phyloP scores from a whole-genome alignment of 1,140 invertebrate genomes.

The Pogonomyrmex barbatus region DNA sequence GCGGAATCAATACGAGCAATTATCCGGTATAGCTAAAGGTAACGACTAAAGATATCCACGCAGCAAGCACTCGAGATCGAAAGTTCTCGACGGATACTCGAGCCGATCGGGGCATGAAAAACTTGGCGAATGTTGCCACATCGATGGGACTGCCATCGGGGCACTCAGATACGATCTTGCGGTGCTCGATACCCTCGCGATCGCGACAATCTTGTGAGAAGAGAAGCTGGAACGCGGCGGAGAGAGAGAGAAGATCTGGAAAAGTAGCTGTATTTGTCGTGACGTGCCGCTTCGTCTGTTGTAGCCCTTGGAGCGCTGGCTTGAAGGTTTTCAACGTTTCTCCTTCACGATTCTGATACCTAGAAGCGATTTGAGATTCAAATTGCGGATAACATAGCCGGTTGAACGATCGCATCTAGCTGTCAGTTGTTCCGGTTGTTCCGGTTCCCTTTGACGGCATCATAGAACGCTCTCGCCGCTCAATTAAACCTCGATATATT shows the following conservation, averaged over 20 bases:
- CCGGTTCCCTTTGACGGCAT: conserved; percentile 60
- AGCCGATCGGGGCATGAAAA: background rate
- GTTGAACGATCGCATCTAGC: conserved; percentile 57
- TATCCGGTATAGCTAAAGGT: background rate
- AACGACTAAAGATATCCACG: background rate
- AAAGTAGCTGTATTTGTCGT: conserved; percentile 52
- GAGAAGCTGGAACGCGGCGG: background rate
- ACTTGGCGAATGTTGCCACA: conserved; percentile 13
- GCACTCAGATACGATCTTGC: conserved; percentile 23
- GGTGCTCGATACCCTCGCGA: conserved; percentile 1
- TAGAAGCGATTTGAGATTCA: conserved; percentile 68
- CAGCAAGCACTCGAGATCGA: conserved; percentile 22
- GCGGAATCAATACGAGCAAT: background rate
- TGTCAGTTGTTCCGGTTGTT: conserved; percentile 53
- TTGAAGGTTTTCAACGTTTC: conserved; percentile 43
- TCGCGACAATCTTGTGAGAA: background rate
- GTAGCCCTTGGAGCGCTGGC: conserved; percentile 21
- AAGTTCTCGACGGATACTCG: background rate
- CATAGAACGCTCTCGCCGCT: conserved; percentile 27
- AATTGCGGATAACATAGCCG: conserved; percentile 59
- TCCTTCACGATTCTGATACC: conserved; percentile 40
- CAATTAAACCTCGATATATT: conserved; percentile 53
- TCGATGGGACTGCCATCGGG: background rate
- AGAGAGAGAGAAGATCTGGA: background rate
- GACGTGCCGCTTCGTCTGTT: conserved; percentile 36